Evolutionary conservation across 1,140 invertebrate species (phyloP).

Genomic region (Hyles euphorbiae): DNA sequence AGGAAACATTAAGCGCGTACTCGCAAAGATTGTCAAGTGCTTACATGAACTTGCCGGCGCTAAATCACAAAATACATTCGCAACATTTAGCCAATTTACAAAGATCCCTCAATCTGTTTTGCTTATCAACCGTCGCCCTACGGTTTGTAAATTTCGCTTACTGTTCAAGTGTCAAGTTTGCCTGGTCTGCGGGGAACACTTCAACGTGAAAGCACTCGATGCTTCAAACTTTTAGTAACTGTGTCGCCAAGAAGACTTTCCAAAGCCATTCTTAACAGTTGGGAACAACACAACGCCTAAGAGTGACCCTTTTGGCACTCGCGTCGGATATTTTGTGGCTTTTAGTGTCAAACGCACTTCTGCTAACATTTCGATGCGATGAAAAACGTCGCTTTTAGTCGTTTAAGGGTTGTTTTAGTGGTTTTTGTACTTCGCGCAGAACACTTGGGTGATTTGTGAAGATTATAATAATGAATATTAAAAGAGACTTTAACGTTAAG

Average conservation of each 20-base stretch:
- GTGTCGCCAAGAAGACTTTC: slow-evolving; percentile 51
- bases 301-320: slow-evolving; percentile 59
- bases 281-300: slow-evolving; percentile 42
- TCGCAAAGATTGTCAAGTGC: slow-evolving; percentile 44
- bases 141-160: slow-evolving; percentile 1
- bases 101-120: background rate
- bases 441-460: too few relatives aligned
- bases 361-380: slow-evolving; percentile 3
- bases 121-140: background rate
- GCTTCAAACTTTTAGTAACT: slow-evolving; percentile 68
- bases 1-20: slow-evolving; percentile 22
- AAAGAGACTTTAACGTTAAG: too few relatives aligned
- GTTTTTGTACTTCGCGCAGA: background rate
- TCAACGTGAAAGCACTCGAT: slow-evolving; percentile 61
- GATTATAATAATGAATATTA: too few relatives aligned
- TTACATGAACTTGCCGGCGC: slow-evolving; percentile 46
- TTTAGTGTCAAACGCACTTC: slow-evolving; percentile 47
- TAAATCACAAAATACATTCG: slow-evolving; percentile 53
- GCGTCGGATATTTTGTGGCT: slow-evolving; percentile 46
- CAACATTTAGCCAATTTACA: slow-evolving; percentile 14
- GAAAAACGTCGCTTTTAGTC: slow-evolving; percentile 7
- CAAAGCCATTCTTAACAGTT: slow-evolving; percentile 52
- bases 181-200: slow-evolving; percentile 24
- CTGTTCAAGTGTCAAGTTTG: slow-evolving; percentile 4
- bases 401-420: background rate